Percentiles rank a stretch among this genome's conserved stretches.
Conservation (phyloP, 2,113 vertebrate species). For the Pelobates fuscus region DNA sequence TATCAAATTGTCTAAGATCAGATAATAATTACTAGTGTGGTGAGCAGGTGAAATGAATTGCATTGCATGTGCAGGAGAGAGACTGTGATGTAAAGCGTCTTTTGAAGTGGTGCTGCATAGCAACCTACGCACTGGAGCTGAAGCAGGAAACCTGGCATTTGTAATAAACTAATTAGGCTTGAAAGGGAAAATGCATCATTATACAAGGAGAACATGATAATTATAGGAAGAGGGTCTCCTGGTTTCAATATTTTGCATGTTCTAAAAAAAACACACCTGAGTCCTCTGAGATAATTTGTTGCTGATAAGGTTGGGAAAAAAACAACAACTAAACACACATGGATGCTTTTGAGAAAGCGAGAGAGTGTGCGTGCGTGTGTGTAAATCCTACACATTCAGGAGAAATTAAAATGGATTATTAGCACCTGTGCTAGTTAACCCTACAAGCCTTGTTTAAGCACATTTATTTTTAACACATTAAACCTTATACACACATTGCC, state of each 20-base stretch:
- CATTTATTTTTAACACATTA: no score
- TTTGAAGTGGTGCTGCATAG: neutral
- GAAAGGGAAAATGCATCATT: slow-evolving; percentile 3
- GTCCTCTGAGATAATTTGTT: no score
- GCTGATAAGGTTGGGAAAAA: no score
- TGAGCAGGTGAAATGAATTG: neutral
- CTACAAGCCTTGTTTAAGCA: no score
- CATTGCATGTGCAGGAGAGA: neutral
- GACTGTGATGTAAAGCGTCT: neutral
- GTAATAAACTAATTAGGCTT: slow-evolving; percentile 14
- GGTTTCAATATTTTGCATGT: neutral
- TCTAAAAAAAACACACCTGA: neutral
- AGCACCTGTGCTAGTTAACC: no score
- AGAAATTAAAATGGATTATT: no score
- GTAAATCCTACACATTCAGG: no score
- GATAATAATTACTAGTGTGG: neutral
- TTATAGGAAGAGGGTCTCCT: neutral
- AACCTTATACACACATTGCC: no score
- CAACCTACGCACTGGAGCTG: neutral
- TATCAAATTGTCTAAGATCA: no score
- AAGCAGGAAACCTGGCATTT: neutral
- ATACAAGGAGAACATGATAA: neutral
- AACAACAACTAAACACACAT: no score
- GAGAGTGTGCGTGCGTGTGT: no score
- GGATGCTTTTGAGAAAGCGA: no score